Base-by-base conservation (phyloP, 2,888 invertebrate species). In the Synergus laeviventris region DNA sequence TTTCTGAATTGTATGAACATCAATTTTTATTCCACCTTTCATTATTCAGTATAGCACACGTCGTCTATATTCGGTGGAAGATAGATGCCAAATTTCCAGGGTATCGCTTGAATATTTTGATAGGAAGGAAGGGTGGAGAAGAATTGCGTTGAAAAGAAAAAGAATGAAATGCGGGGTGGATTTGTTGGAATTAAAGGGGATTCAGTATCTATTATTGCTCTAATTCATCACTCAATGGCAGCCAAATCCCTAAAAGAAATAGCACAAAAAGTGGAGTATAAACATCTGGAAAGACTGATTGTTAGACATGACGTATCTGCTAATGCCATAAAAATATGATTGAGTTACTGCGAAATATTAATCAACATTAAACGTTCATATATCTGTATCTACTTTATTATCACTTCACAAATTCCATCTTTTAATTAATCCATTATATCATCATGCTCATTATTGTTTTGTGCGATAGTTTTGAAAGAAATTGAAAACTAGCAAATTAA, bases 131-230 rank as follows among this genome's bases (percentile, higher is more conserved):
- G 54, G 18, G 18, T 18, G 54, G 0, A 56, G 21, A 56, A 18
- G 18, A 56, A 56, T 56, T 21, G 54, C 18, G 8, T 56, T 16
- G 16, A 45, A 7, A 56, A 21, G 54, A 56, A 56, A 56, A 21
- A 9, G 18, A n/a, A 56, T 31, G 31, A 21, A 56, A 56, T 2
- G 11, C 8, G 11, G 54, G 21, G 2, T 56, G 11, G 18, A 2
- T 56, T 56, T n/a, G 8, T 9, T 56, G 18, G 18, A 56, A 56
- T 56, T 18, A 18, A 18, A 56, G 54, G 54, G 54, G 9, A 11
- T 56, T 56, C 18, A 56, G 54, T 56, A 56, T 56, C 54, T 56
- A 56, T 56, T 56, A 56, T 56, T 21, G n/a, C 54, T 56, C 3
- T 56, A 56, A 21, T 56, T 56, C 54, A 21, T 56, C 54, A 56